A percentile compares a stretch with the other conserved stretches of the same genome.
phyloP scores from a whole-genome alignment of 2,888 invertebrate genomes.

The Noctua janthe region DNA sequence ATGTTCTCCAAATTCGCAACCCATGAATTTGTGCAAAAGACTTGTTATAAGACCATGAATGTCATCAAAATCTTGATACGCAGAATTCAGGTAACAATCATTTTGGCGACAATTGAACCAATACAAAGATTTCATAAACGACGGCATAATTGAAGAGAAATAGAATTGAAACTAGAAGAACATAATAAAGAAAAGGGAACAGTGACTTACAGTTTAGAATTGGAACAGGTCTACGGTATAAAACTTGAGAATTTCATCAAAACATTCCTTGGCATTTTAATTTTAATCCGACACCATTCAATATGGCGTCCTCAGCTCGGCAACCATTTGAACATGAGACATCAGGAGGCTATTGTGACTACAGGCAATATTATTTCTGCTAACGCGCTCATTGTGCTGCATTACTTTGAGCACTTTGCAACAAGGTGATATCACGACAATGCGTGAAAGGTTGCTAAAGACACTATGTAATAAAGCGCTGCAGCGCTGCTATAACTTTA shows the following conservation, averaged over 20 bases:
- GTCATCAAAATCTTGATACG: not conserved
- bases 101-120: not conserved
- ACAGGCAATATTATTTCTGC: conserved; percentile 30
- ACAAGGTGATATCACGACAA: conserved; percentile 30
- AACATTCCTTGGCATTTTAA: conserved; percentile 26
- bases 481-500: not conserved
- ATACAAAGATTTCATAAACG: not conserved
- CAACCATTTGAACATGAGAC: conserved; percentile 43
- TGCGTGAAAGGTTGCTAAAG: conserved; percentile 27
- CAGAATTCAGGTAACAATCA: not conserved
- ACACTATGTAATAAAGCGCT: conserved; percentile 10
- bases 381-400: conserved; percentile 41
- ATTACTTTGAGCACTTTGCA: conserved; percentile 37
- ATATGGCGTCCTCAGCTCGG: conserved; percentile 8
- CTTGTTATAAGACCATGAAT: not conserved
- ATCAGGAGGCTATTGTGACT: conserved; percentile 34
- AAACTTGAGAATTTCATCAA: conserved; percentile 41
- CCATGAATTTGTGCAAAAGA: not conserved
- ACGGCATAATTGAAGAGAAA: not conserved
- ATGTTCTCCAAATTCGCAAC: not conserved
- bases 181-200: conserved; percentile 3
- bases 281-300: conserved; percentile 34
- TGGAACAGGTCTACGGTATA: not conserved
- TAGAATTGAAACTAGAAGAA: not conserved
- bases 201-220: conserved; percentile 4